phyloP scores from a whole-genome alignment of 1,140 invertebrate species.

The Halesus radiatus region DNA sequence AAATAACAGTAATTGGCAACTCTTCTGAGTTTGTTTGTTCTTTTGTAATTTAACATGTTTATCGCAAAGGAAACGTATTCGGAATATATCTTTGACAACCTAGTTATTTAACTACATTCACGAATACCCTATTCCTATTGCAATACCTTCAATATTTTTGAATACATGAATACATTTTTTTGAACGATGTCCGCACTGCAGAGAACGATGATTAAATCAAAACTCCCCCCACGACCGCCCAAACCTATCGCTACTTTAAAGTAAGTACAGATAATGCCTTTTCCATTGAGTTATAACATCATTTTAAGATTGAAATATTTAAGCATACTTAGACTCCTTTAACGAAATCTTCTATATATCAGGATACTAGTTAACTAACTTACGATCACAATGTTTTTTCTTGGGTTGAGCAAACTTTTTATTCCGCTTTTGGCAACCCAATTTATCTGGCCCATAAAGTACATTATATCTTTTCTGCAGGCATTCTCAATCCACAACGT shows the following conservation, averaged over 20 bases:
- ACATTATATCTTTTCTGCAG: neutral
- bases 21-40: too few species aligned
- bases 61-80: slow-evolving; percentile 9
- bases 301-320: too few species aligned
- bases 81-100: neutral
- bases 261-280: slow-evolving; percentile 59
- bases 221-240: slow-evolving; percentile 74
- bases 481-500: slow-evolving; percentile 38
- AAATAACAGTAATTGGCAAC: neutral
- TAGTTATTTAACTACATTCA: neutral
- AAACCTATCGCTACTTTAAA: slow-evolving; percentile 62
- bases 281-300: too few species aligned
- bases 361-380: too few species aligned
- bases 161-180: neutral
- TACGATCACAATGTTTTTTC: neutral
- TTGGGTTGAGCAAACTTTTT: neutral
- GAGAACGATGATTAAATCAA: slow-evolving; percentile 78
- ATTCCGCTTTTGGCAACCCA: too few species aligned
- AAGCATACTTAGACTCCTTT: too few species aligned
- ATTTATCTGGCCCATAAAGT: too few species aligned
- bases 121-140: neutral
- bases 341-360: too few species aligned
- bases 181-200: slow-evolving; percentile 75
- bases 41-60: slow-evolving; percentile 8
- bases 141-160: neutral